Percentiles rank a stretch among this genome's conserved stretches.
Conservation (phyloP, 2,113 vertebrate species). For the Psammodynastes pulverulentus region DNA sequence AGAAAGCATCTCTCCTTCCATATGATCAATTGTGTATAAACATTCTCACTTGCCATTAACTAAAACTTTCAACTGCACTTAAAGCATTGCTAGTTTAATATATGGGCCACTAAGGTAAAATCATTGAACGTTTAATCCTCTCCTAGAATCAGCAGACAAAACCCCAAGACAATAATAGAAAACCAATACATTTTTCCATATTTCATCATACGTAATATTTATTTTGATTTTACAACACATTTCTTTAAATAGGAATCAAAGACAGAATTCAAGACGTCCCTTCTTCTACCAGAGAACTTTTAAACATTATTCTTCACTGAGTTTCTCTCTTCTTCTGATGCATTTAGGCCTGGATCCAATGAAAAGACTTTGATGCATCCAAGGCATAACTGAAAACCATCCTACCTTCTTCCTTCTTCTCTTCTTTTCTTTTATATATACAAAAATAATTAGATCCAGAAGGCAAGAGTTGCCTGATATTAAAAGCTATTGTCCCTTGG, state of each 20-base stretch:
- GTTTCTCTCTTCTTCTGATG: slow-evolving; percentile 15
- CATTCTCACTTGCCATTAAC: background rate
- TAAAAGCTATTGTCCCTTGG: background rate
- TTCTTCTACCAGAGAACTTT: slow-evolving; percentile 18
- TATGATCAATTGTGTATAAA: background rate
- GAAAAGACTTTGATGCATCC: background rate
- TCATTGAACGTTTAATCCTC: slow-evolving; percentile 51
- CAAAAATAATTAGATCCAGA: slow-evolving; percentile 5
- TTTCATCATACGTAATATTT: slow-evolving; percentile 57
- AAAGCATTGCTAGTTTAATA: slow-evolving; percentile 17
- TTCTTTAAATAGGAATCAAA: slow-evolving; percentile 49
- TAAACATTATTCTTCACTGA: slow-evolving; percentile 22
- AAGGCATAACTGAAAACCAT: slow-evolving; percentile 31
- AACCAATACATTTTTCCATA: slow-evolving; percentile 27
- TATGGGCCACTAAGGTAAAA: slow-evolving; percentile 45
- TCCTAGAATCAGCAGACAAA: slow-evolving; percentile 41
- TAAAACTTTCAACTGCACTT: background rate
- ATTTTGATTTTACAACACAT: slow-evolving; percentile 57
- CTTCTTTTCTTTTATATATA: background rate
- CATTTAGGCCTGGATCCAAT: slow-evolving; percentile 36
- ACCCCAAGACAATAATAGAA: slow-evolving; percentile 42
- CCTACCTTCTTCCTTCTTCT: background rate
- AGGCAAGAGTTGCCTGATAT: background rate
- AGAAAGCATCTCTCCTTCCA: slow-evolving; percentile 1
- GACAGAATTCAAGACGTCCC: slow-evolving; percentile 41